Percentiles rank a stretch among this genome's conserved stretches.
phyloP scores from a whole-genome alignment of 1,140 invertebrate species.

The Holotrichia oblita region DNA sequence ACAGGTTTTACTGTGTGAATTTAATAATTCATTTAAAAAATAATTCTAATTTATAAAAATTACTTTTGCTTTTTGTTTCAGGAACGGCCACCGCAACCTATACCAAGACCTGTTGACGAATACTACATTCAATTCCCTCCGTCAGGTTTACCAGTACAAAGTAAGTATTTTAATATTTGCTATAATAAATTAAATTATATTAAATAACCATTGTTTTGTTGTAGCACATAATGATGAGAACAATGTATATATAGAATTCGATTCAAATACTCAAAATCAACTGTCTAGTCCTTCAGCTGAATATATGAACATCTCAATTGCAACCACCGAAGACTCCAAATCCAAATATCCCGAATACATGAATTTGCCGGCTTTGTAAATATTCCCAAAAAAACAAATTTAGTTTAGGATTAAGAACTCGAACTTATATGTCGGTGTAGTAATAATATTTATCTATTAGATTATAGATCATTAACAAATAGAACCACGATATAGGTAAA shows the following conservation, averaged over 20 bases:
- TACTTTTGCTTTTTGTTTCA: slow-evolving; percentile 27
- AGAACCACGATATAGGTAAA: neutral
- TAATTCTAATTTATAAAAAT: no score
- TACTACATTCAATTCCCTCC: slow-evolving; percentile 67
- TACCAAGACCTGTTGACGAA: slow-evolving; percentile 62
- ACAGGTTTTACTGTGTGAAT: no score
- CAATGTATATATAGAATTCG: slow-evolving; percentile 40
- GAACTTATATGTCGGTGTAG: neutral
- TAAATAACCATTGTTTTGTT: neutral
- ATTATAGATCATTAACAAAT: slow-evolving; percentile 19
- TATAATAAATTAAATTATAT: neutral
- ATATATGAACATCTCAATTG: slow-evolving; percentile 32
- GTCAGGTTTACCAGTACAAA: slow-evolving; percentile 62
- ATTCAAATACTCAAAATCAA: neutral
- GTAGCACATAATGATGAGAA: slow-evolving; percentile 1
- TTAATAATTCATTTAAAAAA: no score
- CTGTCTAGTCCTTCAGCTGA: slow-evolving; percentile 31
- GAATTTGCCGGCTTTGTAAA: slow-evolving; percentile 11
- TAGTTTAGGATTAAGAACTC: neutral
- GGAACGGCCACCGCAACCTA: slow-evolving; percentile 57
- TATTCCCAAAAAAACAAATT: slow-evolving; percentile 22
- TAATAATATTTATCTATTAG: slow-evolving; percentile 13
- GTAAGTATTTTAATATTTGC: slow-evolving; percentile 54
- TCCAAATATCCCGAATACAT: slow-evolving; percentile 18
- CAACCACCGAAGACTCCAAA: neutral